A percentile compares a stretch with the other conserved stretches of the same genome.
Conservation (phyloP, 2,888 invertebrate genomes). For the Polymixis lichenea region DNA sequence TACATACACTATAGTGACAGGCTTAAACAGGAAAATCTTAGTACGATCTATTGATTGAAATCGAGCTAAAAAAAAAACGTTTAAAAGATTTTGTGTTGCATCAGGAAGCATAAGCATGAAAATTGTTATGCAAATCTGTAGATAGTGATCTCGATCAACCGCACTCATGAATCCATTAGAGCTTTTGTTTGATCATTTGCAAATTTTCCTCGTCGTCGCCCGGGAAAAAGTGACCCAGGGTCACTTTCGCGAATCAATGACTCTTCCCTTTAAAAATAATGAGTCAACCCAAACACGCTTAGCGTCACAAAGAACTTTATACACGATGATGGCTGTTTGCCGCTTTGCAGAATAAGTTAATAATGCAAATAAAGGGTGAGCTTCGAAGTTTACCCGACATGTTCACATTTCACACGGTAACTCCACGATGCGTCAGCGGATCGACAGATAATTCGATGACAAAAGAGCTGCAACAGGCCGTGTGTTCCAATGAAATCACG, state of each 20-base stretch:
- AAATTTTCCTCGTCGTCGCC: conserved; percentile 61
- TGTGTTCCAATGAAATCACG: conserved; percentile 76
- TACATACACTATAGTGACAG: neutral
- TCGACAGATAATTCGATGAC: conserved; percentile 69
- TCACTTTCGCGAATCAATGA: conserved; percentile 77
- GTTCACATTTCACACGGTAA: conserved; percentile 76
- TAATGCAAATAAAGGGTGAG: conserved; percentile 82
- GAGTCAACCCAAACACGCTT: conserved; percentile 84
- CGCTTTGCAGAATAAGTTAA: conserved; percentile 80
- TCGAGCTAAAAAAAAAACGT: neutral
- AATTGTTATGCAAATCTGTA: conserved; percentile 5
- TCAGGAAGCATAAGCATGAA: neutral
- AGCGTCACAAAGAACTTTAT: conserved; percentile 84
- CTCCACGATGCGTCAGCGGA: conserved; percentile 70
- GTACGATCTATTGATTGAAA: conserved; percentile 5
- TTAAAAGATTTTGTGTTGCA: neutral
- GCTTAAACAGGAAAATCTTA: too few species aligned
- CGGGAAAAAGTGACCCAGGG: conserved; percentile 59
- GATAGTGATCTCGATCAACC: conserved; percentile 8
- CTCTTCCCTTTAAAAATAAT: conserved; percentile 78
- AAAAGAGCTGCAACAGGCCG: conserved; percentile 60
- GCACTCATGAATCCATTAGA: conserved; percentile 21
- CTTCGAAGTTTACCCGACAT: conserved; percentile 79
- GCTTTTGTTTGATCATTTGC: conserved; percentile 21
- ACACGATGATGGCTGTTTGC: conserved; percentile 85